These are phyloP conservation scores for Xiphophorus maculatus DNA, from an alignment of 2,113 vertebrate species.

Conservation along the genomic window DNA sequence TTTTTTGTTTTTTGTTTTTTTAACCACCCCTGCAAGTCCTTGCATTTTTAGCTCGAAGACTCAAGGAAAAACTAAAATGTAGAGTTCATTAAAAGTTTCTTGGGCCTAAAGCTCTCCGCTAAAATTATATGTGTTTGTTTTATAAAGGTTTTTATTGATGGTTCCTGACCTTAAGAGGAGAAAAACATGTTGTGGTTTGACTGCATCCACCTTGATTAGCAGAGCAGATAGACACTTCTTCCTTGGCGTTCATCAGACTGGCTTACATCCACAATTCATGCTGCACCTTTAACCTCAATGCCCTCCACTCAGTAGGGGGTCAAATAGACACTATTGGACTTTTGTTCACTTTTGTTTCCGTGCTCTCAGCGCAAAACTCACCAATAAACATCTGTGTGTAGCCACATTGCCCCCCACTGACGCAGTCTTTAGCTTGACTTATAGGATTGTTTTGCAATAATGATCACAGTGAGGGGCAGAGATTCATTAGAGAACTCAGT, in stretches of 20 bases:
- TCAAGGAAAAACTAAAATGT: neutral
- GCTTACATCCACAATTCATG: slow-evolving; percentile 15
- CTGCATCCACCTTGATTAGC: slow-evolving; percentile 24
- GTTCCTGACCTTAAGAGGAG: slow-evolving; percentile 3
- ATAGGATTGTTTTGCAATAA: slow-evolving; percentile 72
- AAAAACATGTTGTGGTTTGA: slow-evolving; percentile 29
- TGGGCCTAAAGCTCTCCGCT: neutral
- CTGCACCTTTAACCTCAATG: slow-evolving; percentile 1
- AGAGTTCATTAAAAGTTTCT: neutral
- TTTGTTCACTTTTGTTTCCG: slow-evolving; percentile 33
- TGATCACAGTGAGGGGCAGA: slow-evolving; percentile 68
- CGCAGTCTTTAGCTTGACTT: slow-evolving; percentile 73
- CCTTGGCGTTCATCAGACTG: slow-evolving; percentile 41
- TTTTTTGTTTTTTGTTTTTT: neutral
- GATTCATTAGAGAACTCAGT: slow-evolving; percentile 75
- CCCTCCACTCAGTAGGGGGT: slow-evolving; percentile 17
- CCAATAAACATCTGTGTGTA: neutral
- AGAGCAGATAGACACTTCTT: slow-evolving; percentile 5
- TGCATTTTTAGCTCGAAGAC: too few species aligned
- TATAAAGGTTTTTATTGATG: slow-evolving; percentile 21
- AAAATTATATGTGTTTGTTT: neutral
- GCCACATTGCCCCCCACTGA: slow-evolving; percentile 56
- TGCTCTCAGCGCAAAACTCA: neutral
- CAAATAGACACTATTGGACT: slow-evolving; percentile 23
- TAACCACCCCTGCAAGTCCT: too few species aligned